phyloP scores from a whole-genome alignment of 2,113 vertebrate species.

The Peromyscus californicus region DNA sequence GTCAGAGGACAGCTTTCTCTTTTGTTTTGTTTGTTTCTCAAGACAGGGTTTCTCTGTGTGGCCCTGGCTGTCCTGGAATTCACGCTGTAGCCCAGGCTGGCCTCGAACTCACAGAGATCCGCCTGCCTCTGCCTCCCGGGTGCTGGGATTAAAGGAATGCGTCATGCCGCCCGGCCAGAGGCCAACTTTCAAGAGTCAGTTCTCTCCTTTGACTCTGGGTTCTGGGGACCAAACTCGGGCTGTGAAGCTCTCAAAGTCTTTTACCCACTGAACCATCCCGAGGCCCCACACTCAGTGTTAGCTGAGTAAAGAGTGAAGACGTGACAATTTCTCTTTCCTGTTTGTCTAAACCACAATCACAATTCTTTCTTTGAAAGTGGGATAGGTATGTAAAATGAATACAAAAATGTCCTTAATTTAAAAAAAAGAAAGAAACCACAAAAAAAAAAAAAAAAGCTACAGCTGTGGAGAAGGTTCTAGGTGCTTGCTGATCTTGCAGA shows the following conservation, averaged over 20 bases:
- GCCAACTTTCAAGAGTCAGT: not conserved
- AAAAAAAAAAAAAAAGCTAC: too few relatives aligned
- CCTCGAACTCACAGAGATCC: not conserved
- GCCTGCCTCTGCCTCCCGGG: not conserved
- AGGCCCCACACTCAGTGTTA: not conserved
- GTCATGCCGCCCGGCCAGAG: too few relatives aligned
- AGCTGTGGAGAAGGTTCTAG: not conserved
- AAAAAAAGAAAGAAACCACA: too few relatives aligned
- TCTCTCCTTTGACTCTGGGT: not conserved
- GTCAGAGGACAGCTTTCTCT: not conserved
- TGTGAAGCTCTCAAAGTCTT: not conserved
- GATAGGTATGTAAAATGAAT: too few relatives aligned
- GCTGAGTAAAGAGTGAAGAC: not conserved
- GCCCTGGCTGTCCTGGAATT: not conserved
- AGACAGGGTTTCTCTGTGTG: not conserved
- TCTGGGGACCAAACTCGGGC: not conserved
- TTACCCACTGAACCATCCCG: not conserved
- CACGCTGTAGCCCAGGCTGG: not conserved
- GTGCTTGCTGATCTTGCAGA: not conserved
- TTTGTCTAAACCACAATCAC: conserved; percentile 5
- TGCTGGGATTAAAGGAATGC: not conserved
- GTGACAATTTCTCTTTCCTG: not conserved
- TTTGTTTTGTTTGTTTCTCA: not conserved
- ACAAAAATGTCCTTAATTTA: too few relatives aligned
- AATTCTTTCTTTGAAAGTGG: not conserved